phyloP scores from a whole-genome alignment of 2,888 invertebrate genomes.

The Digitonthophagus gazella region DNA sequence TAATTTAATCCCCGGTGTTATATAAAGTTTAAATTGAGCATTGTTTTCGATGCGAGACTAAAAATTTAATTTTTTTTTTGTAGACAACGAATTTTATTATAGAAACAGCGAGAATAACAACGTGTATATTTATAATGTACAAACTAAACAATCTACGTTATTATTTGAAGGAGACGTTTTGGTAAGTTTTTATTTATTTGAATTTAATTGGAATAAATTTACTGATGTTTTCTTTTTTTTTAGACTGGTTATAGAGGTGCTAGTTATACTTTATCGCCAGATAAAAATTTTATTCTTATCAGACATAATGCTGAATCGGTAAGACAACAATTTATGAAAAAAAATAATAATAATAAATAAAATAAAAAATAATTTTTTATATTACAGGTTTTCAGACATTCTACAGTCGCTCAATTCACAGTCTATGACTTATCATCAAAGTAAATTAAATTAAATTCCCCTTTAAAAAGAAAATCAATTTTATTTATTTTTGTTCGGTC shows the following conservation, averaged over 20 bases:
- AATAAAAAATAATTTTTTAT: slow-evolving; percentile 39
- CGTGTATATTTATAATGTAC: slow-evolving; percentile 54
- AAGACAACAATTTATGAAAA: slow-evolving; percentile 31
- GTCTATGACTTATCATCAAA: slow-evolving; percentile 58
- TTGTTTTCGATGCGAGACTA: background rate
- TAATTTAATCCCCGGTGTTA: no score
- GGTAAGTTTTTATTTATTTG: slow-evolving; percentile 43
- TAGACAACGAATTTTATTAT: slow-evolving; percentile 60
- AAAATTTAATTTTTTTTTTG: slow-evolving; percentile 32
- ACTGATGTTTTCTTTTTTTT: slow-evolving; percentile 33
- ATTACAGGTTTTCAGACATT: slow-evolving; percentile 65
- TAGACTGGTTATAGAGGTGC: slow-evolving; percentile 45
- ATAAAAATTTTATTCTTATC: slow-evolving; percentile 39
- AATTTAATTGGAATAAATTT: no score
- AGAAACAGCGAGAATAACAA: slow-evolving; percentile 39
- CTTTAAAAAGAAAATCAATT: slow-evolving; percentile 1
- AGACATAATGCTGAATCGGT: slow-evolving; percentile 42
- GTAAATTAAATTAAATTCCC: slow-evolving; percentile 53
- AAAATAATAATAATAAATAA: slow-evolving; percentile 1
- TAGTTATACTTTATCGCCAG: slow-evolving; percentile 44
- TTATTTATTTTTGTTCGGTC: background rate
- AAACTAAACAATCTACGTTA: slow-evolving; percentile 43
- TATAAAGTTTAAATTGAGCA: no score
- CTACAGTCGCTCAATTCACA: slow-evolving; percentile 61
- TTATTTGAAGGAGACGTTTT: slow-evolving; percentile 53